Percentiles rank a stretch among this genome's conserved stretches.
Evolutionary conservation across 2,888 invertebrate species (phyloP).

Genomic region (Adelphocoris suturalis): DNA sequence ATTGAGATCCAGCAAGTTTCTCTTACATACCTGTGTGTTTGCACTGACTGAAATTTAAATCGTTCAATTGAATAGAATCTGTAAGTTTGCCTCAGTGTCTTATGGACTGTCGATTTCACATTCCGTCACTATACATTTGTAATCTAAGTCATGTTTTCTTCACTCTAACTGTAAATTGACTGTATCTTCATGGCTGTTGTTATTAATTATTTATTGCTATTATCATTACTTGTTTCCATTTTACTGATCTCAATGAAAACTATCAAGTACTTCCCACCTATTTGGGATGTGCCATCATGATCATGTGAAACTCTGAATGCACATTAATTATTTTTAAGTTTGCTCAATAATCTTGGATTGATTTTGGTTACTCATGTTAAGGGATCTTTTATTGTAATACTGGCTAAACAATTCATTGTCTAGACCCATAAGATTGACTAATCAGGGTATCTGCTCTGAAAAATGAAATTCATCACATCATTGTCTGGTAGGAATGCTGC

Average conservation of each 20-base stretch:
- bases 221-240: background rate
- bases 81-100: background rate
- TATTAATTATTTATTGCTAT: slow-evolving; percentile 4
- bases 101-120: background rate
- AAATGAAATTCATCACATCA: background rate
- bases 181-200: slow-evolving; percentile 1
- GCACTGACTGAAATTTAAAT: background rate
- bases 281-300: background rate
- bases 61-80: background rate
- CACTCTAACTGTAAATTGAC: background rate
- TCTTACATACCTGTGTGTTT: background rate
- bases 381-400: background rate
- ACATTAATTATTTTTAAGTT: background rate
- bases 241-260: background rate
- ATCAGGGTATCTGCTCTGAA: background rate
- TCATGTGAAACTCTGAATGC: background rate
- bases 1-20: background rate
- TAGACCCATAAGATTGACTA: background rate
- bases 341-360: background rate
- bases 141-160: slow-evolving; percentile 21
- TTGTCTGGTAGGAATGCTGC: no score
- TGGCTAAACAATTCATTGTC: background rate
- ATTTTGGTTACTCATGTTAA: background rate
- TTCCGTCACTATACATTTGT: background rate
- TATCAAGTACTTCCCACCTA: background rate